Base-by-base conservation (phyloP, 1,140 invertebrate genomes). In the Choristoneura fumiferana region DNA sequence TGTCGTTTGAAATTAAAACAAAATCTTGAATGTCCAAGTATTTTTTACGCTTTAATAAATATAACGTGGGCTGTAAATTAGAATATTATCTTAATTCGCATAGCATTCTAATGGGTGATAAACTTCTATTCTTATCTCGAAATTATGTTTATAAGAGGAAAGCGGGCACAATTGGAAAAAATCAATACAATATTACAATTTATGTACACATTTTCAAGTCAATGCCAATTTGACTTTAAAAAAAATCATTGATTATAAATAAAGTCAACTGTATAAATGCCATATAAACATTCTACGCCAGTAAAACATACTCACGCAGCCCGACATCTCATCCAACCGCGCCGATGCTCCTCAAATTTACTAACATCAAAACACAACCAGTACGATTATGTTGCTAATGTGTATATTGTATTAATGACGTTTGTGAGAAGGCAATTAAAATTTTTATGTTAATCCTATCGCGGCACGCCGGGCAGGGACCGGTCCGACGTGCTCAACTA, bases 361-460 rank as follows among this genome's bases (percentile, higher is more conserved):
- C 33, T 54, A 60, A 56, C 63, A 64, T 56, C 63, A 54, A 68
- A 69, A 64, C 53, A 62, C 67, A 73, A 73, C 66, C 69, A 67
- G 55, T 18, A 57, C 60, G 57, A 53, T 60, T 61, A 59, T 63
- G 13, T 59, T 59, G 40, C 62, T 67, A 60, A 62, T 62, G 62
- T 58, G 40, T 56, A 67, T 65, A 74, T 65, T 65, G 69, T 72
- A 72, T 75, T 82, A 78, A 81, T 76, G 69, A 73, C 68, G 72
- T 62, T 60, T 65, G 59, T 59, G 63, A 60, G 62, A 59, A 59
- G 66, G 76, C 78, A 85, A 85, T 87, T 87, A 87, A 87, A 83
- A 87, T 84, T 73, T 75, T 86, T 86, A 86, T 86, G 83, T 80
- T 84, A 84, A 86, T 84, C 45, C 22, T 22, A n/a, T 5, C 22